These are phyloP conservation scores for Eupithecia subumbrata DNA, from an alignment of 2,888 invertebrate species.

Conservation along the genomic window DNA sequence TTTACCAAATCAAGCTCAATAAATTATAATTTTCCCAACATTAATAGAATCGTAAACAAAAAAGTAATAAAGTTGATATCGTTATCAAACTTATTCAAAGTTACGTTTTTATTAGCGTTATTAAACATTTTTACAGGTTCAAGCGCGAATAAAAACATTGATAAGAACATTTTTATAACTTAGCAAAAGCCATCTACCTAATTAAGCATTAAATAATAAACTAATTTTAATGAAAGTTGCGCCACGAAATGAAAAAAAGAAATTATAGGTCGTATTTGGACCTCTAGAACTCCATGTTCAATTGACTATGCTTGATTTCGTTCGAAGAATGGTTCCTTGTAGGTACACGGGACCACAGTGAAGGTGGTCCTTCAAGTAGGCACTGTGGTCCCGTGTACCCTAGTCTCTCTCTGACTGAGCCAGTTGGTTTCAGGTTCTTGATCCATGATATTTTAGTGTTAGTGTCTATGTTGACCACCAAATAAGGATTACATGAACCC, in stretches of 20 bases:
- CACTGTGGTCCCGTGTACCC: not conserved
- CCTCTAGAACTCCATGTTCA: not conserved
- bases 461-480: too few relatives aligned
- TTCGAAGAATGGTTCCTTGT: too few relatives aligned
- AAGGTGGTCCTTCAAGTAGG: too few relatives aligned
- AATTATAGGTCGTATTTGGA: not conserved
- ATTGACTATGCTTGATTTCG: not conserved
- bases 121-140: constrained; percentile 2
- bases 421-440: too few relatives aligned
- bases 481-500: too few relatives aligned
- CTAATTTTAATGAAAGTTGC: not conserved
- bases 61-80: constrained; percentile 14
- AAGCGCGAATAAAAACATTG: constrained; percentile 10
- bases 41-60: constrained; percentile 14
- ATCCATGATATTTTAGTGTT: too few relatives aligned
- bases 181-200: not conserved
- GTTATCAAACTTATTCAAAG: constrained; percentile 13
- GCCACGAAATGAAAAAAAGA: not conserved
- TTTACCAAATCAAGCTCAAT: not conserved
- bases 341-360: too few relatives aligned
- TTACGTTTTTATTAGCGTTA: constrained; percentile 9
- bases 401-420: too few relatives aligned
- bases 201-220: not conserved
- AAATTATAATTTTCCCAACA: constrained; percentile 12
- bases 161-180: constrained; percentile 5